Base-by-base conservation (phyloP, 2,888 invertebrate genomes). In the Charanyca ferruginea region DNA sequence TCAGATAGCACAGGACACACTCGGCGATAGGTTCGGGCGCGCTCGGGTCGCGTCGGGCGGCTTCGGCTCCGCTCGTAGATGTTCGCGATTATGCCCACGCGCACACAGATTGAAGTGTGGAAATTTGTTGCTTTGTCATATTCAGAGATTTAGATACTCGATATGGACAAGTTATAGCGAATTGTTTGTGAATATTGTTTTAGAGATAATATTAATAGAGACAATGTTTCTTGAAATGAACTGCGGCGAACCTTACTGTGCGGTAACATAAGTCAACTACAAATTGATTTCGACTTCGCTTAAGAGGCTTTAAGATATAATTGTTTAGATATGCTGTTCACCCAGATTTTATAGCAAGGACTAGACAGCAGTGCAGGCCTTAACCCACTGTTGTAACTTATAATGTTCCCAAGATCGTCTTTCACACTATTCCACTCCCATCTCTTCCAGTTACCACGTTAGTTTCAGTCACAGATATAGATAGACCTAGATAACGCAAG, bases 31-130 rank as follows among this genome's bases (percentile, higher is more conserved):
- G 81, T 80, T 84, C 80, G 83, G 82, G 63, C 75, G 71, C 62
- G 72, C 79, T 85, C 87, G 86, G 88, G 84, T 85, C 86, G 84
- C 80, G 83, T 88, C 88, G 88, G 85, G 77, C 76, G 71, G 72
- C 81, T 81, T 86, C 87, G 86, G 73, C 49, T 42, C 52, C 53
- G 57, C 72, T 80, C 83, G 81, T 82, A 83, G 88, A 89, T 88
- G 81, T 77, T 60, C 62, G 83, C 70, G 89, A 89, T 89, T 83
- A 83, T 84, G 88, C 90, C 90, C 87, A 89, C 89, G 89, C 89
- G 87, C 88, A 80, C 58, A 72, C 70, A 85, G 85, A 88, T 85
- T 80, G 85, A 83, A 84, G 83, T 81, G 81, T 79, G 81, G 83
- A 82, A 82, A 83, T 82, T 83, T 83, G 83, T 83, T 78, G 81